These are phyloP conservation scores for Drosophila atripex DNA, from an alignment of 2,888 invertebrate genomes.

Conservation along the genomic window DNA sequence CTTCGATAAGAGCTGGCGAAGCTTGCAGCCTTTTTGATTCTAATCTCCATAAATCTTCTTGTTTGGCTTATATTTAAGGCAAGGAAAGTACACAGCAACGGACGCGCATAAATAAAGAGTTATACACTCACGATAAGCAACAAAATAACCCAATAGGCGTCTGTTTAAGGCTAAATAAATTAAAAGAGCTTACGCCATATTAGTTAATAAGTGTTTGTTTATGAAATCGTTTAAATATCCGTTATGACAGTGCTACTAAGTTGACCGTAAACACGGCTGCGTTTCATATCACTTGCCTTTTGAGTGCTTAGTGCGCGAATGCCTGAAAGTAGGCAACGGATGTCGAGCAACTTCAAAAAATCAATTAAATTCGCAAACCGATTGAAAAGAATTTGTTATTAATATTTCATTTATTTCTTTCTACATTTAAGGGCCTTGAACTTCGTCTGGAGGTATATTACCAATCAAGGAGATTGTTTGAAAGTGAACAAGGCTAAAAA, in stretches of 20 bases:
- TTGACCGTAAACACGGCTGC: too few species aligned
- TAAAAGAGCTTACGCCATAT: not conserved
- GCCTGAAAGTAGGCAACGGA: slow-evolving; percentile 14
- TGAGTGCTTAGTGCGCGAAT: rapidly evolving
- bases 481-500: slow-evolving; percentile 31
- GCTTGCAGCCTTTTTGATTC: slow-evolving; percentile 9
- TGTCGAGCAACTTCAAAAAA: not conserved
- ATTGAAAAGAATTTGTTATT: not conserved
- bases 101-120: slow-evolving; percentile 30
- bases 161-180: slow-evolving; percentile 9
- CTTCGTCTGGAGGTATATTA: slow-evolving; percentile 7
- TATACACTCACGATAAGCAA: slow-evolving; percentile 15
- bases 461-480: slow-evolving; percentile 7
- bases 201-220: not conserved
- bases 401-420: not conserved
- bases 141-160: slow-evolving; percentile 6
- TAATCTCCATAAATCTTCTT: slow-evolving; percentile 40
- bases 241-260: not conserved
- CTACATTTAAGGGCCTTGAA: slow-evolving; percentile 14
- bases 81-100: slow-evolving; percentile 38
- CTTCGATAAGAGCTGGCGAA: slow-evolving; percentile 31
- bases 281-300: not conserved
- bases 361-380: not conserved
- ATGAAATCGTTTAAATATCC: slow-evolving; percentile 1
- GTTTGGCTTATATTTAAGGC: slow-evolving; percentile 18